Evolutionary conservation across 2,888 invertebrate species (phyloP).

Genomic region (Hetaerina titia): DNA sequence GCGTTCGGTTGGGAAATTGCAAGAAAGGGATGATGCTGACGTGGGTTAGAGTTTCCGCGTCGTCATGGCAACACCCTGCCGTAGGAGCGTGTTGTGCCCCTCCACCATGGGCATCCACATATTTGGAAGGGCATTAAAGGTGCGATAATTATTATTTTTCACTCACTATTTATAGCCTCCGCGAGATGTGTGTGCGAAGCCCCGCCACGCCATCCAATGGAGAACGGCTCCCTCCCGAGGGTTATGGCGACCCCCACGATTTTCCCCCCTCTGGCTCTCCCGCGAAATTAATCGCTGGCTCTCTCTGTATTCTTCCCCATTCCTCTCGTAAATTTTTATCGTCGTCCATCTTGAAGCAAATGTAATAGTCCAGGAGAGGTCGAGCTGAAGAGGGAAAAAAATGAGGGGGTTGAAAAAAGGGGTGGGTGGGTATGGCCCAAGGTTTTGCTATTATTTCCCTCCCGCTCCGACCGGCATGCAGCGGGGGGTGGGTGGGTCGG

Average conservation of each 20-base stretch:
- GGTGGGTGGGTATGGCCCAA: not conserved
- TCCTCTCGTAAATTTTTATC: constrained; percentile 38
- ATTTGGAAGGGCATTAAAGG: constrained; percentile 47
- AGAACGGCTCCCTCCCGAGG: not conserved
- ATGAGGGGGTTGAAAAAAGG: not conserved
- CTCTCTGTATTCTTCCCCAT: not conserved
- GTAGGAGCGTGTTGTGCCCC: not conserved
- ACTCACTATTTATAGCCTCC: constrained; percentile 18
- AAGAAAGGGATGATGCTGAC: not conserved
- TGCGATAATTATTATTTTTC: constrained; percentile 52
- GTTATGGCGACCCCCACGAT: not conserved
- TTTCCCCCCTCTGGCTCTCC: not conserved
- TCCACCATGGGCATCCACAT: not conserved
- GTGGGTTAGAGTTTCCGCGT: not conserved
- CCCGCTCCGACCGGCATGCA: not conserved
- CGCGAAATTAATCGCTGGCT: not conserved
- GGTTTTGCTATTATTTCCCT: not conserved
- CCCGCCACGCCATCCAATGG: not conserved
- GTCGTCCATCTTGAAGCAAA: constrained; percentile 29
- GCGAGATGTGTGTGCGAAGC: not conserved
- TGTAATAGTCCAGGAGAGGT: constrained; percentile 6
- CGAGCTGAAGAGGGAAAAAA: not conserved
- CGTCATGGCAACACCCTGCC: constrained; percentile 47
- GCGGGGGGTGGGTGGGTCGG: not conserved
- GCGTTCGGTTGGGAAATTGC: not conserved